phyloP scores from a whole-genome alignment of 2,888 invertebrate species.

The Copidosoma aretas region DNA sequence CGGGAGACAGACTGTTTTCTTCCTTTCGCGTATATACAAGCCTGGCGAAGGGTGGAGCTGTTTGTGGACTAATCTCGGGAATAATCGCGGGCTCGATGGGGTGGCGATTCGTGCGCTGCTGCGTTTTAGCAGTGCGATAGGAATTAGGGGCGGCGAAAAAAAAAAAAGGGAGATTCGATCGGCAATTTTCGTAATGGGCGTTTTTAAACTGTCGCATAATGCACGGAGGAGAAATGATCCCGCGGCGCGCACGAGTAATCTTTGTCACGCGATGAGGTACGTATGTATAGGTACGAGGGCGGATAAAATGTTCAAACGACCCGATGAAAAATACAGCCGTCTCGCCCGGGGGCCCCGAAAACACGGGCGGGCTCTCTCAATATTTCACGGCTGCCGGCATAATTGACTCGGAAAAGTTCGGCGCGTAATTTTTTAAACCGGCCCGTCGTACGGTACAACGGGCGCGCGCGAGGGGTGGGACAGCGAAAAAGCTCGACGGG shows the following conservation, averaged over 20 bases:
- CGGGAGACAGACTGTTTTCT: neutral
- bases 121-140: neutral
- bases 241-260: too few species aligned
- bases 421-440: constrained; percentile 31
- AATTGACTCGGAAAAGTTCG: constrained; percentile 33
- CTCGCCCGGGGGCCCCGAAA: neutral
- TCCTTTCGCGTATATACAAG: neutral
- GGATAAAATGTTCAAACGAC: constrained; percentile 26
- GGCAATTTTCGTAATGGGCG: too few species aligned
- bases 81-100: neutral
- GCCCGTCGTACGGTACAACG: constrained; percentile 9
- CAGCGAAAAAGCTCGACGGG: neutral
- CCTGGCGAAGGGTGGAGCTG: neutral
- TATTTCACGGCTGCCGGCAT: constrained; percentile 26
- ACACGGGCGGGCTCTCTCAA: constrained; percentile 20
- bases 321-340: constrained; percentile 19
- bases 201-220: too few species aligned
- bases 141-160: too few species aligned
- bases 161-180: too few species aligned
- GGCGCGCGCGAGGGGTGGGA: neutral
- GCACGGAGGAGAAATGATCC: too few species aligned
- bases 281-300: too few species aligned
- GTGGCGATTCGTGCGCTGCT: neutral
- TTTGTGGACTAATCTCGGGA: neutral
- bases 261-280: too few species aligned